Conservation (phyloP, 2,797 vertebrate species). For the Tapirus indicus region DNA sequence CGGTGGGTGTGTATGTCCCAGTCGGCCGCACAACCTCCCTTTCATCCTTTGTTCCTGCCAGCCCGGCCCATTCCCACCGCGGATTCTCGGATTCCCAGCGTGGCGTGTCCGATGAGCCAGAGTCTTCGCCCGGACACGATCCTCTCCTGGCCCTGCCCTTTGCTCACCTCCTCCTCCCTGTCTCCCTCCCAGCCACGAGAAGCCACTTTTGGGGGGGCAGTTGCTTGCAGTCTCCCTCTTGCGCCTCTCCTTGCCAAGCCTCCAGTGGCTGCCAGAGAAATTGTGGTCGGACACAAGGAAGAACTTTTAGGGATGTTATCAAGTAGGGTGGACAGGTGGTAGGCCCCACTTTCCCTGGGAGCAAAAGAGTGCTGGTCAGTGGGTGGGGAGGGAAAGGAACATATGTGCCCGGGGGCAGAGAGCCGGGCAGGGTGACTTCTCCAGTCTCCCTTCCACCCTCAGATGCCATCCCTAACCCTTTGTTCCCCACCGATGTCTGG, state of each 20-base stretch:
- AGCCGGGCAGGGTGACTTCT: neutral
- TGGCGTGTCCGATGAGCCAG: constrained; percentile 84
- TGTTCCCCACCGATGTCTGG: neutral
- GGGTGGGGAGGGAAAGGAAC: neutral
- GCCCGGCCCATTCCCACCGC: constrained; percentile 80
- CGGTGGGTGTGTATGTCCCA: constrained; percentile 63
- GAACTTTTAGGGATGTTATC: neutral
- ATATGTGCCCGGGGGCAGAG: rapidly evolving
- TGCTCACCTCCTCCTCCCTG: constrained; percentile 75
- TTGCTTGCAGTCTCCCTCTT: neutral
- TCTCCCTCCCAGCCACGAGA: constrained; percentile 40
- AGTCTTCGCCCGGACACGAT: constrained; percentile 82
- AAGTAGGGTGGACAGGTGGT: neutral
- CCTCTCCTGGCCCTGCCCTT: constrained; percentile 78
- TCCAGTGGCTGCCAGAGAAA: neutral
- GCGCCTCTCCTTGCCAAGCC: neutral
- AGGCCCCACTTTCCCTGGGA: neutral
- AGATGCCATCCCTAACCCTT: neutral
- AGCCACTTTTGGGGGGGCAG: constrained; percentile 2
- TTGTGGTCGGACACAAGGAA: neutral
- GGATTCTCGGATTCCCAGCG: constrained; percentile 79
- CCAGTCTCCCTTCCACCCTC: neutral
- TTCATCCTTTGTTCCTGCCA: constrained; percentile 81
- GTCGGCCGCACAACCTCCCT: constrained; percentile 62
- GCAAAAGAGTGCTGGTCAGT: neutral